phyloP scores from a whole-genome alignment of 2,797 vertebrate genomes.

The Liasis olivaceus region DNA sequence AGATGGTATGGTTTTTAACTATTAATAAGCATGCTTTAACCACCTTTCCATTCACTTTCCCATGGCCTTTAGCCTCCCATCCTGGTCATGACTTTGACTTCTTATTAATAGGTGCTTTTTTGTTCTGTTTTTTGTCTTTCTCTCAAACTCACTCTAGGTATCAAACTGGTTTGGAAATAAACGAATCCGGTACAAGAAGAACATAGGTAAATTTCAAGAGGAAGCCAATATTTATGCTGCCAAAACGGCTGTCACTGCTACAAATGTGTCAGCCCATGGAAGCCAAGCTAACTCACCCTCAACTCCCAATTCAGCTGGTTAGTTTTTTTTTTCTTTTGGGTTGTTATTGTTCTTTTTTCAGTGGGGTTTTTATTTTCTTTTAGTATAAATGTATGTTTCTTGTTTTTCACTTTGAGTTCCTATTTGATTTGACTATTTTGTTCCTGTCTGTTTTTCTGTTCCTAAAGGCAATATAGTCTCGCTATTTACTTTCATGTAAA shows the following conservation, averaged over 20 bases:
- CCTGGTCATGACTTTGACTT: background rate
- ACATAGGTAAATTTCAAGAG: slow-evolving; percentile 99
- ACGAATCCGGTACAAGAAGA: slow-evolving; percentile 99
- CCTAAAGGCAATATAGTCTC: slow-evolving; percentile 45
- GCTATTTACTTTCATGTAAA: slow-evolving; percentile 28
- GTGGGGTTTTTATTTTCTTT: slow-evolving; percentile 28
- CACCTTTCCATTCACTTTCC: slow-evolving; percentile 17
- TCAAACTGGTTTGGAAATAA: slow-evolving; percentile 99
- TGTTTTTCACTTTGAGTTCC: slow-evolving; percentile 34
- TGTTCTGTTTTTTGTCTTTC: slow-evolving; percentile 59
- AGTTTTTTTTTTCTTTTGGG: slow-evolving; percentile 77
- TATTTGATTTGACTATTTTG: slow-evolving; percentile 45
- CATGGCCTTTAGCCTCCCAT: slow-evolving; percentile 1
- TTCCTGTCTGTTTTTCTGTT: slow-evolving; percentile 27
- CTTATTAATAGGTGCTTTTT: slow-evolving; percentile 1
- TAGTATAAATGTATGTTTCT: slow-evolving; percentile 33
- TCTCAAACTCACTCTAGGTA: slow-evolving; percentile 80
- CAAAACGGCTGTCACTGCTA: slow-evolving; percentile 96
- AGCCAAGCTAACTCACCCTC: slow-evolving; percentile 99
- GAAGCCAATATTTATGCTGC: slow-evolving; percentile 99
- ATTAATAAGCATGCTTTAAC: background rate
- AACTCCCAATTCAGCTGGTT: slow-evolving; percentile 99
- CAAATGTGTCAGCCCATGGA: slow-evolving; percentile 97
- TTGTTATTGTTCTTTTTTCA: slow-evolving; percentile 55
- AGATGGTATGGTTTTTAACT: background rate